A percentile compares a stretch with the other conserved stretches of the same genome.
Evolutionary conservation across 1,140 invertebrate species (phyloP).

Genomic region (Eumaeus atala): DNA sequence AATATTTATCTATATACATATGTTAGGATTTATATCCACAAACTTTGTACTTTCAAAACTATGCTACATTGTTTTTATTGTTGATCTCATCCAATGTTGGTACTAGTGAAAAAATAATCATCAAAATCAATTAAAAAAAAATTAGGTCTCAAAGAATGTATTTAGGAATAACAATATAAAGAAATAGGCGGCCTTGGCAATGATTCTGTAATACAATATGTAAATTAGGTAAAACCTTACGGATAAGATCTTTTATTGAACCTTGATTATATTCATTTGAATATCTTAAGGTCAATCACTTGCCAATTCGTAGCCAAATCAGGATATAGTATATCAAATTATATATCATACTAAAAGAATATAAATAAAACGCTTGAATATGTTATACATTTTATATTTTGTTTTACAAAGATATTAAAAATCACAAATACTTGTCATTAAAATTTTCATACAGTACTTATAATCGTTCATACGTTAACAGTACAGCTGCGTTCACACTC

Average conservation of each 20-base stretch:
- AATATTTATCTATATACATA: no score
- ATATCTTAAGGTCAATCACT: slow-evolving; percentile 3
- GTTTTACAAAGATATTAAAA: slow-evolving; percentile 16
- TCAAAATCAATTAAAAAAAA: no score
- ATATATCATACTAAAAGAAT: background rate
- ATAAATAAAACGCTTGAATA: background rate
- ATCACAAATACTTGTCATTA: slow-evolving; percentile 55
- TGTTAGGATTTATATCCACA: no score
- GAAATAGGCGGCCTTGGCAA: no score
- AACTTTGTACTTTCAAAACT: no score
- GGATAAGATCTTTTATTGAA: background rate
- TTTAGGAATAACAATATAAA: no score
- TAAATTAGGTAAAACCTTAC: background rate
- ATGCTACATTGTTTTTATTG: no score
- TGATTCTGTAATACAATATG: no score
- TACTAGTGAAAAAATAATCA: no score
- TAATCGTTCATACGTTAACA: slow-evolving; percentile 28
- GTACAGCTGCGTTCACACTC: slow-evolving; percentile 40
- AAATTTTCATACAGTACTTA: slow-evolving; percentile 44
- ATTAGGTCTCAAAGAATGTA: no score
- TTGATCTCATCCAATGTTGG: no score
- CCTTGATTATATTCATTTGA: slow-evolving; percentile 1
- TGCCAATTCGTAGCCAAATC: background rate
- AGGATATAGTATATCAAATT: background rate
- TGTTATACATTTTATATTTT: background rate